These are phyloP conservation scores for Triops cancriformis DNA, from an alignment of 1,140 invertebrate species.

Conservation along the genomic window DNA sequence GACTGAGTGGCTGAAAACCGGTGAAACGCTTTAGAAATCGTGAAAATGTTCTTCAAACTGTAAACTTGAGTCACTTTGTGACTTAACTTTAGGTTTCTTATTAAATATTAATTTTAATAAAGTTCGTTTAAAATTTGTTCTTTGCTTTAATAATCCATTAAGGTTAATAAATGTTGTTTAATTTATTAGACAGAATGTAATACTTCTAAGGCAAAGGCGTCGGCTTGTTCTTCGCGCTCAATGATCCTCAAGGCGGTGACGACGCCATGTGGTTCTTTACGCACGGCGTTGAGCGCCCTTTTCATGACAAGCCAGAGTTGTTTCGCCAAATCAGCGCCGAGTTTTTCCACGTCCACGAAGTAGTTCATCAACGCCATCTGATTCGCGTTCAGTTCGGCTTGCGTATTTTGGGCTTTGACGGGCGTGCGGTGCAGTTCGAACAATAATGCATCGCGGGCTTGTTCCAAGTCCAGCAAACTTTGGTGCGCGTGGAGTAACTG, in stretches of 20 bases:
- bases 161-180: no score
- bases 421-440: conserved; percentile 78
- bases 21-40: no score
- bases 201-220: conserved; percentile 64
- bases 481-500: conserved; percentile 91
- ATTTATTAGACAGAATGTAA: no score
- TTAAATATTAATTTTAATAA: no score
- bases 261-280: conserved; percentile 90
- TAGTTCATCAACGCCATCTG: conserved; percentile 67
- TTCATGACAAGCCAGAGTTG: conserved; percentile 60
- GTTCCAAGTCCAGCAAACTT: conserved; percentile 90
- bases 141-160: no score
- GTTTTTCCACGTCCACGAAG: conserved; percentile 86
- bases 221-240: conserved; percentile 89
- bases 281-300: conserved; percentile 83
- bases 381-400: conserved; percentile 3
- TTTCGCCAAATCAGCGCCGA: conserved; percentile 69
- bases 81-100: no score
- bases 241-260: conserved; percentile 94
- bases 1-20: no score
- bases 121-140: no score
- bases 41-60: no score
- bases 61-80: no score
- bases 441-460: conserved; percentile 87
- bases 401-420: neutral